A percentile compares a stretch with the other conserved stretches of the same genome.
Evolutionary conservation across 2,888 invertebrate genomes (phyloP).

Genomic region (Physocephala rufipes): DNA sequence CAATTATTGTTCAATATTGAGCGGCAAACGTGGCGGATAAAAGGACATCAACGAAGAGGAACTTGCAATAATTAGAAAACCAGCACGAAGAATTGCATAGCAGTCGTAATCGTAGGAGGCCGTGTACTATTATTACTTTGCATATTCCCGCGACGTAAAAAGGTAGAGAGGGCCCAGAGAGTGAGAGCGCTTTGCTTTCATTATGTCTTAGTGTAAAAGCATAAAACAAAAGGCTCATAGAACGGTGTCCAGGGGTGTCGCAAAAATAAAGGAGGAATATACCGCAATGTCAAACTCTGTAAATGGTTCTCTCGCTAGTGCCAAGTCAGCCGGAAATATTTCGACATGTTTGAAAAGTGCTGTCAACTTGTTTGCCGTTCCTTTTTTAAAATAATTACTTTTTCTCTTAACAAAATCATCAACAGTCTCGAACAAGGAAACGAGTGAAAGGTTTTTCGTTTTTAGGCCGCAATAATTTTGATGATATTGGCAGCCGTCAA

Average conservation of each 20-base stretch:
- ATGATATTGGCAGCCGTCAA: no score
- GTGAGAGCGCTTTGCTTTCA: no score
- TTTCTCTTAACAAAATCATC: no score
- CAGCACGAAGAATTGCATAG: background rate
- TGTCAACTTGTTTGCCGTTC: background rate
- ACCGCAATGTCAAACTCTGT: background rate
- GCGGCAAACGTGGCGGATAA: conserved; percentile 30
- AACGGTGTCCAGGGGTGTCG: no score
- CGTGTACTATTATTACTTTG: no score
- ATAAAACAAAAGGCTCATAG: background rate
- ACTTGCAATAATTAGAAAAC: conserved; percentile 35
- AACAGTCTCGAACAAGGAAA: no score
- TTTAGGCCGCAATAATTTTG: no score
- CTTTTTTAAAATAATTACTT: no score
- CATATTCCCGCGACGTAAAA: no score
- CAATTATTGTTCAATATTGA: conserved; percentile 19
- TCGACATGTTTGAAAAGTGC: conserved; percentile 7
- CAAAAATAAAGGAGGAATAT: no score
- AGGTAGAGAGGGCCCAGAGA: background rate
- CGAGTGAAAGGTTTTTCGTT: no score
- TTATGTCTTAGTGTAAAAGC: background rate
- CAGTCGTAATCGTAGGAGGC: no score
- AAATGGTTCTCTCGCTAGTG: background rate
- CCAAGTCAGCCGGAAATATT: background rate
- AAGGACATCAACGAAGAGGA: conserved; percentile 29